Evolutionary conservation across 2,113 vertebrate species (phyloP), one percentile per base, ranked within the genome.

Genomic region (Hippocampus comes): DNA sequence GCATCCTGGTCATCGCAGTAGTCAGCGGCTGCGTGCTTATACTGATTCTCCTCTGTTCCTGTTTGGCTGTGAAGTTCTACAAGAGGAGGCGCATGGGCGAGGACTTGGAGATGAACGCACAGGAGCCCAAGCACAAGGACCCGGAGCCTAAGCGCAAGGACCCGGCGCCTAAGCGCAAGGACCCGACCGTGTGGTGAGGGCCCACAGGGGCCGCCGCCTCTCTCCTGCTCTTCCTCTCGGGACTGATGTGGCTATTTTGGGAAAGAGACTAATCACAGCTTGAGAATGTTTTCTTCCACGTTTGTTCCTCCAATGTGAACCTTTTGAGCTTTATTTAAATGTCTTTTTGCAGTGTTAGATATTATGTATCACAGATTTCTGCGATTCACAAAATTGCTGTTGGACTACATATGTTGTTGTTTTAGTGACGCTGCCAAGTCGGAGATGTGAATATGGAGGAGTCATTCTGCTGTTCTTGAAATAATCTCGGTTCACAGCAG

Each of bases 11-110:
- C 0, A 68, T 94, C 34, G 89, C 89, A 25, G 91, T 96, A 0
- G 96, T 95, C 3, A 92, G 89, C 0, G 87, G 93, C 57, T 95
- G 94, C 2, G 85, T 38, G 0, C 10, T 94, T 27, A 92, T 96
- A 85, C 80, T 97, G 57, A 0, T 95, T 21, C 41, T 95, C 53
- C 93, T 98, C 0, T 56, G 53, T 0, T 72, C 75, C 0, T 81
- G 93, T 20, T 79, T 95, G 4, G 14, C 82, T 1, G 90, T 94
- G n/a, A 94, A 79, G 53, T 83, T 90, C 53, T 91, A 4, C 42
- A 89, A 70, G 69, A 90, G 71, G 73, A 92, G 73, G 21, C 74
- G 4, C 0, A 73, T 30, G 17, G 86, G 86, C 1, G 78, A 48
- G 0, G 73, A 75, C 43, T 4, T 84, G 17, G 91, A 91, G 70